Conservation (phyloP, 2,113 vertebrate species). For the Cavia aperea region DNA sequence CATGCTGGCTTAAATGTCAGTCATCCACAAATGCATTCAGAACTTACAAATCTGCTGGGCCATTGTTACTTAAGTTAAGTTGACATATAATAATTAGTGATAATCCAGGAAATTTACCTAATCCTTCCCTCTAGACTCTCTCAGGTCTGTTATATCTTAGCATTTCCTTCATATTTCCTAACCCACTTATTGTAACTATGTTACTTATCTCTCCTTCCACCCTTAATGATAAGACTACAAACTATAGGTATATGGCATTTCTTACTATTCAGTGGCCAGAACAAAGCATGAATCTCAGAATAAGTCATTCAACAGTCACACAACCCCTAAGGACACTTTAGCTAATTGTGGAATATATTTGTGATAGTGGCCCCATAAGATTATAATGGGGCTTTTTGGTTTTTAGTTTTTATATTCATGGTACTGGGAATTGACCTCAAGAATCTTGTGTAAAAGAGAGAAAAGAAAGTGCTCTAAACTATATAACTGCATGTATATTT, state of each 20-base stretch:
- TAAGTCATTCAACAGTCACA: neutral
- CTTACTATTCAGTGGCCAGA: neutral
- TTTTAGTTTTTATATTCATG: neutral
- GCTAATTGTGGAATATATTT: too few species aligned
- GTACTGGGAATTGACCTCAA: neutral
- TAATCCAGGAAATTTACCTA: neutral
- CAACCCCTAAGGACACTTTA: neutral
- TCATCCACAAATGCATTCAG: neutral
- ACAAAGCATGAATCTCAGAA: neutral
- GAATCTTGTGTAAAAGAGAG: neutral
- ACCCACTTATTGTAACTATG: neutral
- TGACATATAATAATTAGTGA: neutral
- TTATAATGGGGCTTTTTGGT: neutral
- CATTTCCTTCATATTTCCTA: neutral
- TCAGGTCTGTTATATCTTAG: neutral
- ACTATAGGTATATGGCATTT: neutral
- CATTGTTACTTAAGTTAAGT: neutral
- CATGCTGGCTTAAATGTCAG: neutral
- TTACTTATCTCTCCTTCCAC: neutral
- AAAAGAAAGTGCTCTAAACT: too few species aligned
- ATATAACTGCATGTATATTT: too few species aligned
- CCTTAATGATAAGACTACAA: neutral
- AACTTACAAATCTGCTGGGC: neutral
- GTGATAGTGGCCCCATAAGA: neutral
- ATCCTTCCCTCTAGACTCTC: neutral